These are phyloP conservation scores for Melopsittacus undulatus DNA, from an alignment of 2,797 vertebrate species.

Conservation along the genomic window DNA sequence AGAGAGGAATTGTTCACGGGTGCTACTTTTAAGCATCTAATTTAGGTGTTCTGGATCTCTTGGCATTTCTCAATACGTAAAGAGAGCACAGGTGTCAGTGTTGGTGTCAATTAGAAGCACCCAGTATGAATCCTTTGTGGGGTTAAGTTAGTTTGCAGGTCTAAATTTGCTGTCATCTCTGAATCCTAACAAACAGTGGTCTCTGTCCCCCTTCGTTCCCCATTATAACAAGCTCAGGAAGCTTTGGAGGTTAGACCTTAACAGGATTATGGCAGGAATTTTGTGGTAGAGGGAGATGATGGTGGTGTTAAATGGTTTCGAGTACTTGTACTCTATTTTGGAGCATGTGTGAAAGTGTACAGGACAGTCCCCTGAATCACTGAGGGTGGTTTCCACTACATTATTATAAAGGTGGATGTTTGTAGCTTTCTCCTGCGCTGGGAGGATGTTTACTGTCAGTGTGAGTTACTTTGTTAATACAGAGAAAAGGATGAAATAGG, in stretches of 20 bases:
- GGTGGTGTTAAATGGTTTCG: neutral
- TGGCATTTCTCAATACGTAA: slow-evolving; percentile 32
- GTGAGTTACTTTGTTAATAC: neutral
- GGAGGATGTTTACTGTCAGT: neutral
- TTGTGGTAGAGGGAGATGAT: neutral
- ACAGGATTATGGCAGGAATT: neutral
- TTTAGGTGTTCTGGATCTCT: slow-evolving; percentile 17
- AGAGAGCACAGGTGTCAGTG: neutral
- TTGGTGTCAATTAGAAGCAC: neutral
- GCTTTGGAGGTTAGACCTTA: neutral
- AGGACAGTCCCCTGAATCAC: neutral
- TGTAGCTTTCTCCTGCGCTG: neutral
- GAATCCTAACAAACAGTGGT: neutral
- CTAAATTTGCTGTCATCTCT: neutral
- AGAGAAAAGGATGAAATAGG: neutral
- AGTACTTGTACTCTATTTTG: neutral
- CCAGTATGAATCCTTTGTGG: neutral
- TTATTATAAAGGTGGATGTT: neutral
- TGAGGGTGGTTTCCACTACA: neutral
- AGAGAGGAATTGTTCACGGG: slow-evolving; percentile 14
- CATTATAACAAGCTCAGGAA: neutral
- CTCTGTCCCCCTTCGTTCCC: neutral
- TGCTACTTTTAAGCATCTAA: slow-evolving; percentile 25
- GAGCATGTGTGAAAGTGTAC: neutral
- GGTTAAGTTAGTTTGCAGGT: neutral